Base-by-base conservation (phyloP, 2,113 vertebrate genomes). In the Vidua chalybeata region DNA sequence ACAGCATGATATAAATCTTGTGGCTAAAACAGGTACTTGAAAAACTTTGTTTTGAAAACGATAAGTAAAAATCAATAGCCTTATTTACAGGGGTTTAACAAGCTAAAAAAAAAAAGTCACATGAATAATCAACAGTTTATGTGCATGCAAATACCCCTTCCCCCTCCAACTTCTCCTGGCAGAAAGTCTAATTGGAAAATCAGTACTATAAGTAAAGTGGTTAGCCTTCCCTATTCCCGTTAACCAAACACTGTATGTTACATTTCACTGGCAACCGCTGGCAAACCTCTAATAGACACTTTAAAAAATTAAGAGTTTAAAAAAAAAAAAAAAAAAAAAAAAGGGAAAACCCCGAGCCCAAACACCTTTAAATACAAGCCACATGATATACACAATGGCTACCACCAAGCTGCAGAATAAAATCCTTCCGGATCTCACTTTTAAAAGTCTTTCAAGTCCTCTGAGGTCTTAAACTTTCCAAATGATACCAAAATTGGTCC, bases 141-240 rank as follows among this genome's bases (percentile, higher is more conserved):
- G 79, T 95, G 85, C 97, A 96, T 94, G 97, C 97, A 97, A 97
- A 95, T 95, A 97, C 95, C 97, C 95, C 96, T 97, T 97, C 95
- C 93, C 94, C 96, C 94, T 94, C 96, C 93, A 94, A 94, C 89
- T 97, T 97, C 95, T 94, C 84, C 97, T 98, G 96, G 96, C 97
- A 98, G 96, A 97, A 96, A 97, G 72, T 97, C 96, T 97, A 97
- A 97, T 97, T 97, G 98, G 97, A 97, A 98, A 97, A 97, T 97
- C 96, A 97, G 93, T 92, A 93, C 92, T 96, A 94, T 97, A 97
- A 97, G 96, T 94, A 96, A 94, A 98, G 96, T 84, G 93, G 96
- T 97, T 93, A 97, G 92, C 87, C 79, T 96, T 87, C 92, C 92
- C 92, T 54, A 58, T 84, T 73, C 83, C 96, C 93, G 73, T 93